These are phyloP conservation scores for Holotrichia oblita DNA, from an alignment of 1,140 invertebrate species.

Conservation along the genomic window DNA sequence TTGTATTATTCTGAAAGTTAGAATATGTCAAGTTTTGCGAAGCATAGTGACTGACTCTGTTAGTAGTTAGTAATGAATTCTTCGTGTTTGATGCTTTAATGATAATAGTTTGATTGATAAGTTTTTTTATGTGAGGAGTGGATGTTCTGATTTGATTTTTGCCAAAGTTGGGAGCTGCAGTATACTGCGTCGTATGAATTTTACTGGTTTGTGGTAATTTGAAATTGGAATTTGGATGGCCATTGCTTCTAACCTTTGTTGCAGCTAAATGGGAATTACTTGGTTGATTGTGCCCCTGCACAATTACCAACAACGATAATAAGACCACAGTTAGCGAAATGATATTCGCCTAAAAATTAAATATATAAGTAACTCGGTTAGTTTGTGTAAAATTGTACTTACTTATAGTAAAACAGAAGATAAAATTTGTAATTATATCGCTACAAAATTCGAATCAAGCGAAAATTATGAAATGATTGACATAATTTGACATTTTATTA, in stretches of 20 bases:
- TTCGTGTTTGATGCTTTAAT: background rate
- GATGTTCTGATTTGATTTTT: background rate
- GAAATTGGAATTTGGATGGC: background rate
- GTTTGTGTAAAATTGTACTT: background rate
- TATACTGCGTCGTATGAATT: background rate
- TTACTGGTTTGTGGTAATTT: background rate
- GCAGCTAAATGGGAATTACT: background rate
- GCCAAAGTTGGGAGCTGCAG: background rate
- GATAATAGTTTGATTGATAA: background rate
- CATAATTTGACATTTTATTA: background rate
- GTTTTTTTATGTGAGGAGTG: background rate
- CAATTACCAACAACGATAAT: slow-evolving; percentile 6
- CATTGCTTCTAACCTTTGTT: background rate
- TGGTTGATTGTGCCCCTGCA: slow-evolving; percentile 6
- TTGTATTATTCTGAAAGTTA: background rate
- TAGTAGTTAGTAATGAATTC: background rate
- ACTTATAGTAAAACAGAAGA: background rate
- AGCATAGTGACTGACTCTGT: background rate
- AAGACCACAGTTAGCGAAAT: background rate
- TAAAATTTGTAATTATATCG: background rate
- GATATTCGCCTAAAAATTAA: slow-evolving; percentile 19
- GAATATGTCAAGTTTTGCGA: background rate
- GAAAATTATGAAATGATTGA: background rate
- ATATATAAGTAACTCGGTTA: background rate
- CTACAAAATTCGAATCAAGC: slow-evolving; percentile 1